A percentile compares a stretch with the other conserved stretches of the same genome.
phyloP scores from a whole-genome alignment of 1,140 invertebrate species.

The Coenobita brevimanus region DNA sequence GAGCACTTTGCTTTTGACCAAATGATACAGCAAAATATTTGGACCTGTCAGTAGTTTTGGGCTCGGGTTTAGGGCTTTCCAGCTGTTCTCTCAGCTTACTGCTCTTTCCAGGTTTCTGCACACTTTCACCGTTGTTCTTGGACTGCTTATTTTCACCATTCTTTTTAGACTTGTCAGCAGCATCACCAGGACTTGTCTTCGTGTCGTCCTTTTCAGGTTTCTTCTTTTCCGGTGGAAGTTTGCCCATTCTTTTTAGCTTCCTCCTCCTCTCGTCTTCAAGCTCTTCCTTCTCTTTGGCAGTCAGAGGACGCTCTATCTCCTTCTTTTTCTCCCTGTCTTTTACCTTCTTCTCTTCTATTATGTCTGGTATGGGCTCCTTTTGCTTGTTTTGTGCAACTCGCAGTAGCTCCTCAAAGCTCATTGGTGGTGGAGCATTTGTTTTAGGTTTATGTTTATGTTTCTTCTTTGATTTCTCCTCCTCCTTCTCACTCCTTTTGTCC shows the following conservation, averaged over 20 bases:
- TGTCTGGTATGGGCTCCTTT: not conserved
- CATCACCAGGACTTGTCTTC: not conserved
- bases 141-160: slow-evolving; percentile 24
- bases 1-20: slow-evolving; percentile 14
- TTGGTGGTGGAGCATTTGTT: slow-evolving; percentile 66
- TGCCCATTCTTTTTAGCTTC: slow-evolving; percentile 72
- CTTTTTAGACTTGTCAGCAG: slow-evolving; percentile 17
- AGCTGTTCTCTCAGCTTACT: slow-evolving; percentile 43
- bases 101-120: slow-evolving; percentile 4
- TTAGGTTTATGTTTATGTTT: slow-evolving; percentile 33
- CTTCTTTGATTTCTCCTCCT: slow-evolving; percentile 40
- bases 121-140: slow-evolving; percentile 35
- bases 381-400: slow-evolving; percentile 69
- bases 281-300: slow-evolving; percentile 43
- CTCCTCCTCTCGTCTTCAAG: slow-evolving; percentile 50
- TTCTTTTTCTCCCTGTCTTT: slow-evolving; percentile 63
- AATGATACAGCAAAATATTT: slow-evolving; percentile 64
- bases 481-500: slow-evolving; percentile 13
- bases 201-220: slow-evolving; percentile 78
- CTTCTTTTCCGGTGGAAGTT: slow-evolving; percentile 70
- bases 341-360: not conserved
- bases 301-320: slow-evolving; percentile 31
- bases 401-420: slow-evolving; percentile 71
- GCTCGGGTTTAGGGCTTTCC: slow-evolving; percentile 45
- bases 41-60: slow-evolving; percentile 43